These are phyloP conservation scores for Etheostoma nigrum DNA, from an alignment of 2,797 vertebrate species.

Conservation along the genomic window DNA sequence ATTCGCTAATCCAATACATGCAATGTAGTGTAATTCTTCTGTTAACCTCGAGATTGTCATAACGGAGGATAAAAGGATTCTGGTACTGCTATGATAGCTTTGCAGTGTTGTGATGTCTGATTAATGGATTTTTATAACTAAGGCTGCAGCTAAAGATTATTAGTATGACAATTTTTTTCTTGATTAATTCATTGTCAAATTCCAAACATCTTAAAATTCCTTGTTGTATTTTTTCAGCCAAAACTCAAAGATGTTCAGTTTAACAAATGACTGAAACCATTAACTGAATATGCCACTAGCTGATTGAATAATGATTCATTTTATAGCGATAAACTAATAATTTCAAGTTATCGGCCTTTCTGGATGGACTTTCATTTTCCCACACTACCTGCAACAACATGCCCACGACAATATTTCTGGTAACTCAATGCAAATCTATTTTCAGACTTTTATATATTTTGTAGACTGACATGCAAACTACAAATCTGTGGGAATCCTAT, in stretches of 20 bases:
- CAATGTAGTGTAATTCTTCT: background rate
- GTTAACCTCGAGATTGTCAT: background rate
- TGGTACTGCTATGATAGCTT: background rate
- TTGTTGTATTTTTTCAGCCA: background rate
- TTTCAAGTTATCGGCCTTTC: too few species aligned
- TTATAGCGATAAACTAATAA: too few species aligned
- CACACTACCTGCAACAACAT: too few species aligned
- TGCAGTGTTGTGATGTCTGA: background rate
- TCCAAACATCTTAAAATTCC: background rate
- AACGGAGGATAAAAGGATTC: background rate
- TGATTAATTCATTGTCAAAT: background rate
- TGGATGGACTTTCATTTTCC: too few species aligned
- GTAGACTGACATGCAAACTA: background rate
- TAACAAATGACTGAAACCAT: too few species aligned
- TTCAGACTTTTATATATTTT: slow-evolving; percentile 22
- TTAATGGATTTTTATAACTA: background rate
- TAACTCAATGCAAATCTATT: slow-evolving; percentile 28
- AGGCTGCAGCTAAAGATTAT: background rate
- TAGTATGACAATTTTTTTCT: background rate
- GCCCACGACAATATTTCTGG: too few species aligned
- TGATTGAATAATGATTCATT: too few species aligned
- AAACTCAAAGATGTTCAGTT: too few species aligned
- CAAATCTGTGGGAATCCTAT: background rate
- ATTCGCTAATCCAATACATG: background rate
- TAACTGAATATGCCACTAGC: too few species aligned